Conservation (phyloP, 1,140 invertebrate genomes). For the Mycetomoellerius zeteki region DNA sequence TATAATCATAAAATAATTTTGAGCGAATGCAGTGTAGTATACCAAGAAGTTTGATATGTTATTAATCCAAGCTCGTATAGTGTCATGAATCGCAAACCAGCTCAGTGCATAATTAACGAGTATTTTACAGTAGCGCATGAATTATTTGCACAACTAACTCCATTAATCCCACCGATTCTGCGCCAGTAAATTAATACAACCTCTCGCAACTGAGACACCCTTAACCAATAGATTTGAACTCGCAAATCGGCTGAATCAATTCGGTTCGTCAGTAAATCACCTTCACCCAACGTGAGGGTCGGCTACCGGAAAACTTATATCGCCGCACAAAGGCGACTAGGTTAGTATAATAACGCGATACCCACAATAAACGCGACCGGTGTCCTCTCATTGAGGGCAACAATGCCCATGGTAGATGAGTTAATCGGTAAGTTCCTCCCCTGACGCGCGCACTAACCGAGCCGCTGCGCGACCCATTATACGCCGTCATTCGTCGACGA, state of each 20-base stretch:
- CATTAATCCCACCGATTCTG: conserved; percentile 30
- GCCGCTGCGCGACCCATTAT: conserved; percentile 83
- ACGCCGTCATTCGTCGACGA: conserved; percentile 62
- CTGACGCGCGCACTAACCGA: conserved; percentile 74
- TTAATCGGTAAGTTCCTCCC: conserved; percentile 87
- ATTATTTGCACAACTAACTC: conserved; percentile 37
- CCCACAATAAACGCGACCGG: conserved; percentile 80
- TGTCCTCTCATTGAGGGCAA: conserved; percentile 85
- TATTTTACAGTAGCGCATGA: background rate
- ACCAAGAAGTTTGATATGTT: conserved; percentile 25
- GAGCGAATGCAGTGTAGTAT: background rate
- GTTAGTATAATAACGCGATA: conserved; percentile 80
- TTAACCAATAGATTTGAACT: background rate
- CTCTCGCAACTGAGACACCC: background rate
- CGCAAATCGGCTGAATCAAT: conserved; percentile 1
- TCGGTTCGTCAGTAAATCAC: background rate
- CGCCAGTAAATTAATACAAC: conserved; percentile 23
- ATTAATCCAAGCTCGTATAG: conserved; percentile 9
- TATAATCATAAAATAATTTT: conserved; percentile 42
- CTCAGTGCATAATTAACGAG: conserved; percentile 7
- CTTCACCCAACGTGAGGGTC: background rate
- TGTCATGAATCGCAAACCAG: background rate
- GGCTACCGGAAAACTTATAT: conserved; percentile 77
- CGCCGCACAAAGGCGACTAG: conserved; percentile 74
- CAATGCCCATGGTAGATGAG: conserved; percentile 86